These are phyloP conservation scores for Microchrysa polita DNA, from an alignment of 2,888 invertebrate species.

Conservation along the genomic window DNA sequence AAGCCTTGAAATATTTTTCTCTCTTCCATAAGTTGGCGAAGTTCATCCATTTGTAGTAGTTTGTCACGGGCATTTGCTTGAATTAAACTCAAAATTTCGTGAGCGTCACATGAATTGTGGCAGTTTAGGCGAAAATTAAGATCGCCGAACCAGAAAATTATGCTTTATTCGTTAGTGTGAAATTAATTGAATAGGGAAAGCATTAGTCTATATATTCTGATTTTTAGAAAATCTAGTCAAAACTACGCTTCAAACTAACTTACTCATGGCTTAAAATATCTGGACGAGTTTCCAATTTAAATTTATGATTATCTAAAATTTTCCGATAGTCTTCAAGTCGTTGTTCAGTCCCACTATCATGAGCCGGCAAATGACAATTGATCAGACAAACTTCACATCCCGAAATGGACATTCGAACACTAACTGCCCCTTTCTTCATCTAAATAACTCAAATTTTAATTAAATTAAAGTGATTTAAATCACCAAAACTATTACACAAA, in stretches of 20 bases:
- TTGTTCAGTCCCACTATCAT: slow-evolving; percentile 80
- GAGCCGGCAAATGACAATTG: slow-evolving; percentile 86
- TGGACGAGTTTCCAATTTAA: slow-evolving; percentile 73
- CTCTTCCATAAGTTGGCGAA: slow-evolving; percentile 74
- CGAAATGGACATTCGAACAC: slow-evolving; percentile 81
- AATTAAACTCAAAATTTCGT: slow-evolving; percentile 74
- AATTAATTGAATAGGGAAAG: slow-evolving; percentile 57
- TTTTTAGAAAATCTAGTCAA: too few species aligned
- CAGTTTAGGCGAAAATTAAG: slow-evolving; percentile 84
- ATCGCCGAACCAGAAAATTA: slow-evolving; percentile 93
- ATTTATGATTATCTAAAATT: slow-evolving; percentile 80
- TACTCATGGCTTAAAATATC: slow-evolving; percentile 81
- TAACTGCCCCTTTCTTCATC: slow-evolving; percentile 95
- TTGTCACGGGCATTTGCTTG: slow-evolving; percentile 72
- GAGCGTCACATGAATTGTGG: slow-evolving; percentile 70
- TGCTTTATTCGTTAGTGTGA: too few species aligned
- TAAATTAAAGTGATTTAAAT: too few species aligned
- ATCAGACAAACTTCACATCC: slow-evolving; percentile 86
- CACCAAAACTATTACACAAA: slow-evolving; percentile 70
- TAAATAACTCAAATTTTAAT: too few species aligned
- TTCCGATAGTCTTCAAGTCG: slow-evolving; percentile 83
- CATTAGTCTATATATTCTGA: not conserved
- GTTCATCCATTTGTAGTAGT: slow-evolving; percentile 80
- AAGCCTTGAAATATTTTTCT: slow-evolving; percentile 86
- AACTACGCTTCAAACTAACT: too few species aligned